These are phyloP conservation scores for Chloroceryle aenea DNA, from an alignment of 2,113 vertebrate genomes.

Conservation along the genomic window DNA sequence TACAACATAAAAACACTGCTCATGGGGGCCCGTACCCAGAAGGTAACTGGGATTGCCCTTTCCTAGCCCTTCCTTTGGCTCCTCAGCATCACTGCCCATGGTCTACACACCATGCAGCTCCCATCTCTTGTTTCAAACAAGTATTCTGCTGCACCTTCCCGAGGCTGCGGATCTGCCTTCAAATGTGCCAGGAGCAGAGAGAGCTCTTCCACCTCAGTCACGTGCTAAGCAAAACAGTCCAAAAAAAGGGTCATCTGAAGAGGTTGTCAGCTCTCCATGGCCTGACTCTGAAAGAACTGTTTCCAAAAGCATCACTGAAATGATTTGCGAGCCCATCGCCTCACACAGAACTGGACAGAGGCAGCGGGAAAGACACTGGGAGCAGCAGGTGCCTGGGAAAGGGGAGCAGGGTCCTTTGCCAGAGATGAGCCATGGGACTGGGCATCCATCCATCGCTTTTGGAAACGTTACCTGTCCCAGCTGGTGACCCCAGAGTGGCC, in stretches of 20 bases:
- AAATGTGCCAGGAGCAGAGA: not conserved
- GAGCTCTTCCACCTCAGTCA: not conserved
- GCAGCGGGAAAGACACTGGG: not conserved
- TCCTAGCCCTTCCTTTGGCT: not conserved
- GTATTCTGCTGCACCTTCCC: not conserved
- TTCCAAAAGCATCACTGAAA: not conserved
- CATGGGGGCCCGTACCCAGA: accelerated
- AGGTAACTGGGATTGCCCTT: not conserved
- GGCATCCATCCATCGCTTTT: not conserved
- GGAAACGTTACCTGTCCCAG: accelerated
- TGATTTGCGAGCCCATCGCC: accelerated
- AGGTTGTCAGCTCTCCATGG: not conserved
- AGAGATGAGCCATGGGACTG: accelerated
- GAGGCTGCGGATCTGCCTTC: not conserved
- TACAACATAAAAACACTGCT: not conserved
- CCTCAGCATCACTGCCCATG: accelerated
- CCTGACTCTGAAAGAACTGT: not conserved
- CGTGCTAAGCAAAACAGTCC: not conserved
- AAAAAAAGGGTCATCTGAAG: not conserved
- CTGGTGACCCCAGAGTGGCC: not conserved
- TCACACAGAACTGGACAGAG: accelerated
- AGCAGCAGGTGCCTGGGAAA: not conserved
- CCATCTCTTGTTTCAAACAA: not conserved
- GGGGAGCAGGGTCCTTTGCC: not conserved
- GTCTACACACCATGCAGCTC: not conserved